A percentile compares a stretch with the other conserved stretches of the same genome.
These are phyloP conservation scores for Lithophane leautieri DNA, from an alignment of 2,888 invertebrate species.

Conservation along the genomic window DNA sequence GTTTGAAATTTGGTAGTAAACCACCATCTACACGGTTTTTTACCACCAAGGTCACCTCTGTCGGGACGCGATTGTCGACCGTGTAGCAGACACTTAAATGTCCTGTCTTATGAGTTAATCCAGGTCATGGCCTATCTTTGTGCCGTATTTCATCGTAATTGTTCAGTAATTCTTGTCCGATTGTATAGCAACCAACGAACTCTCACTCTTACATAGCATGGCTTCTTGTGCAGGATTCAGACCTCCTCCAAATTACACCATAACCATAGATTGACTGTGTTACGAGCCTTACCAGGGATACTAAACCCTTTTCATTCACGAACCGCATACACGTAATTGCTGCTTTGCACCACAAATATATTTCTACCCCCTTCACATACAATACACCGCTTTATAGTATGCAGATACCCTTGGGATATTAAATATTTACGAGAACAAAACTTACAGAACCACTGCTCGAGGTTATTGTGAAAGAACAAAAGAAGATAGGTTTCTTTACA, in stretches of 20 bases:
- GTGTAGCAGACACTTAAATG: too few relatives aligned
- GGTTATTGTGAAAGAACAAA: slow-evolving; percentile 22
- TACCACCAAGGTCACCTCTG: too few relatives aligned
- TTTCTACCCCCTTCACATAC: slow-evolving; percentile 25
- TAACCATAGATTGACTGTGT: neutral
- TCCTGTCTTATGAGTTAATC: too few relatives aligned
- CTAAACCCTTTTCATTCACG: slow-evolving; percentile 41
- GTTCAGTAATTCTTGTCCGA: too few relatives aligned
- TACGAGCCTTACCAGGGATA: neutral
- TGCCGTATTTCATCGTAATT: too few relatives aligned
- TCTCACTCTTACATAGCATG: too few relatives aligned
- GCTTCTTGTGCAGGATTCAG: neutral
- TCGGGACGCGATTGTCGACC: too few relatives aligned
- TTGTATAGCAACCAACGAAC: too few relatives aligned
- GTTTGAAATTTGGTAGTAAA: too few relatives aligned
- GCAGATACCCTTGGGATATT: slow-evolving; percentile 42
- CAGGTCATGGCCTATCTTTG: too few relatives aligned
- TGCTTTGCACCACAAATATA: slow-evolving; percentile 28
- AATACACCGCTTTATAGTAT: slow-evolving; percentile 35
- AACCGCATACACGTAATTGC: slow-evolving; percentile 23
- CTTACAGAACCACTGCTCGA: slow-evolving; percentile 14
- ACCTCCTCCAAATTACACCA: neutral
- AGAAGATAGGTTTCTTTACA: slow-evolving; percentile 13
- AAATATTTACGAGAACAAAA: slow-evolving; percentile 51
- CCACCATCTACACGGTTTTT: too few relatives aligned